Evolutionary conservation across 2,797 vertebrate species (phyloP).

Genomic region (Eulemur coronatus): DNA sequence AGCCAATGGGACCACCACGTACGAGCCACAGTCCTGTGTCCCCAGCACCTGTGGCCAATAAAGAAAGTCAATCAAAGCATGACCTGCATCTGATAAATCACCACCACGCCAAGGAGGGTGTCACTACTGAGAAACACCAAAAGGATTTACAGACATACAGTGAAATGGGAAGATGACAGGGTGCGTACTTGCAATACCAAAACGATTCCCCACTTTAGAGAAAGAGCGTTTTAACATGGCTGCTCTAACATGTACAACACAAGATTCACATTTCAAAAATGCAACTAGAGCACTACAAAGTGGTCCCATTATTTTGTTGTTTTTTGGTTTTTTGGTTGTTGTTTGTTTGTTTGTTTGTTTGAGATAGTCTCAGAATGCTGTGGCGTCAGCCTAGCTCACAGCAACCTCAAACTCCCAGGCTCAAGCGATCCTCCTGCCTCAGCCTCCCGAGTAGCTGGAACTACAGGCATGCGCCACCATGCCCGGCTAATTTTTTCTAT

Average conservation of each 20-base stretch:
- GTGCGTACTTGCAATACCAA: accelerated
- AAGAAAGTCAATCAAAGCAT: too few species aligned
- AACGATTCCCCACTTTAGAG: background rate
- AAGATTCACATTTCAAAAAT: background rate
- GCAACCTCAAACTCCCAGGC: too few species aligned
- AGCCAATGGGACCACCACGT: accelerated
- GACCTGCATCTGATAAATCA: accelerated
- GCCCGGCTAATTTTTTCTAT: too few species aligned
- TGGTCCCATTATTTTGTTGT: too few species aligned
- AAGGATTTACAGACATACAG: background rate
- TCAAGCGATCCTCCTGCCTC: too few species aligned
- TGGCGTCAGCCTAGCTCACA: too few species aligned
- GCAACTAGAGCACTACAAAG: too few species aligned
- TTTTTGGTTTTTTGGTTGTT: too few species aligned
- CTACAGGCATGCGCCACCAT: too few species aligned
- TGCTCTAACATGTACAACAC: accelerated
- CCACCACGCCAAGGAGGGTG: background rate
- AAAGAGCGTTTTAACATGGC: background rate
- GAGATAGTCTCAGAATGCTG: too few species aligned
- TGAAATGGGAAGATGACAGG: accelerated
- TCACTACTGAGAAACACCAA: background rate
- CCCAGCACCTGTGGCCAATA: background rate
- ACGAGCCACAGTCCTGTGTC: accelerated
- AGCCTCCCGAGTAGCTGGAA: too few species aligned
- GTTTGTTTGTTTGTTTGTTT: too few species aligned